Evolutionary conservation across 2,797 vertebrate genomes (phyloP).

Genomic region (Melanogrammus aeglefinus): DNA sequence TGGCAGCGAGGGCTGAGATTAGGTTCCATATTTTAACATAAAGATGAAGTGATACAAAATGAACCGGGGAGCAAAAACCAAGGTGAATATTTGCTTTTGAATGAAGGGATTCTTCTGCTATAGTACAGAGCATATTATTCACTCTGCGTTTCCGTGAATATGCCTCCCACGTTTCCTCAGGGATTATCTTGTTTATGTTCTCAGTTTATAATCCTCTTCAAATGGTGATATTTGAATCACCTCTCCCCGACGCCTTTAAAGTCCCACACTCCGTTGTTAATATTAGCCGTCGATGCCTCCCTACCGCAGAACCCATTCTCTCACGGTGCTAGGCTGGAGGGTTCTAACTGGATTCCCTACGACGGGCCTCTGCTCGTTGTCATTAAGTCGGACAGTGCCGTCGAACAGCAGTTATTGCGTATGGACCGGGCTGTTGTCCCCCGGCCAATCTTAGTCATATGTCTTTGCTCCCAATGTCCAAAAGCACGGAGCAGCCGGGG

Average conservation of each 20-base stretch:
- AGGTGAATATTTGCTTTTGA: background rate
- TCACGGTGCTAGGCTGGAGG: background rate
- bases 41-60: background rate
- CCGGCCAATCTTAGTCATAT: background rate
- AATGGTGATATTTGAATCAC: conserved; percentile 65
- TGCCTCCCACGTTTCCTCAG: conserved; percentile 32
- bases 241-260: conserved; percentile 51
- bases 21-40: background rate
- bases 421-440: background rate
- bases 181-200: conserved; percentile 56
- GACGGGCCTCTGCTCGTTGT: conserved; percentile 24
- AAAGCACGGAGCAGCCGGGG: conserved; percentile 41
- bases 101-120: background rate
- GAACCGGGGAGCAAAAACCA: background rate
- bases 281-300: conserved; percentile 41
- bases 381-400: conserved; percentile 22
- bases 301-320: conserved; percentile 27
- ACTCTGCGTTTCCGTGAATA: conserved; percentile 42
- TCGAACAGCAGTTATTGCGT: conserved; percentile 17
- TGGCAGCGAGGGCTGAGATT: background rate
- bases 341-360: conserved; percentile 27
- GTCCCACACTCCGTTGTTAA: conserved; percentile 40
- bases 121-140: conserved; percentile 14
- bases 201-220: conserved; percentile 67
- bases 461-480: conserved; percentile 15